Conservation (phyloP, 2,888 invertebrate species). For the Deladenus siricidicola region DNA sequence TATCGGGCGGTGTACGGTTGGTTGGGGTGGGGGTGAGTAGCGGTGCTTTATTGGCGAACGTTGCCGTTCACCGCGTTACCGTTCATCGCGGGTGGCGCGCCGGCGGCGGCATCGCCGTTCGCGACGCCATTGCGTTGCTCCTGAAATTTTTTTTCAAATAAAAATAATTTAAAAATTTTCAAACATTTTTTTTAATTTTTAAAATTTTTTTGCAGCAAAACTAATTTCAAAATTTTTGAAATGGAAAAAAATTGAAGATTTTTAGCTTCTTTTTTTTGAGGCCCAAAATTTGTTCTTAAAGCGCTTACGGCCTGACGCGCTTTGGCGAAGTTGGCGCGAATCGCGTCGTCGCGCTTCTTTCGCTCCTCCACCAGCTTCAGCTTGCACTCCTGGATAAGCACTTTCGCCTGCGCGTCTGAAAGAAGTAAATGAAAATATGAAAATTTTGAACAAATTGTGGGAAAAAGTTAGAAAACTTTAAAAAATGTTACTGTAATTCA, state of each 20-base stretch:
- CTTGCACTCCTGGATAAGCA: slow-evolving; percentile 8
- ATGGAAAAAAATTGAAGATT: too few species aligned
- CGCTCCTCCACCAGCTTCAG: slow-evolving; percentile 17
- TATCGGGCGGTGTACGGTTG: too few species aligned
- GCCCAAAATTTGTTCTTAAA: not conserved
- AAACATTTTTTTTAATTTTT: slow-evolving; percentile 3
- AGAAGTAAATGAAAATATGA: too few species aligned
- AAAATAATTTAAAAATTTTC: slow-evolving; percentile 5
- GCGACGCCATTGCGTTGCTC: not conserved
- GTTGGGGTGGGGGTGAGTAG: too few species aligned
- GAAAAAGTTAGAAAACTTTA: too few species aligned
- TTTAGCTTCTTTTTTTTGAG: not conserved
- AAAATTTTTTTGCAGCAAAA: not conserved
- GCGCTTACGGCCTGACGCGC: slow-evolving; percentile 8
- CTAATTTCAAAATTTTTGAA: not conserved
- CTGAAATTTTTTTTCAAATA: not conserved
- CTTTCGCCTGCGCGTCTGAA: slow-evolving; percentile 20
- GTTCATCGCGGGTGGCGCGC: not conserved
- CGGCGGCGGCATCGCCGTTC: not conserved
- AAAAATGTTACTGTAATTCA: too few species aligned
- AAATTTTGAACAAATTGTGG: too few species aligned
- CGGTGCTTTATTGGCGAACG: not conserved
- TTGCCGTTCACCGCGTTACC: not conserved
- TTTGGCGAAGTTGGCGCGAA: slow-evolving; percentile 19
- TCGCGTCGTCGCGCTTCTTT: slow-evolving; percentile 15